Conservation (phyloP, 2,888 invertebrate species). For the Apotomis turbidana region DNA sequence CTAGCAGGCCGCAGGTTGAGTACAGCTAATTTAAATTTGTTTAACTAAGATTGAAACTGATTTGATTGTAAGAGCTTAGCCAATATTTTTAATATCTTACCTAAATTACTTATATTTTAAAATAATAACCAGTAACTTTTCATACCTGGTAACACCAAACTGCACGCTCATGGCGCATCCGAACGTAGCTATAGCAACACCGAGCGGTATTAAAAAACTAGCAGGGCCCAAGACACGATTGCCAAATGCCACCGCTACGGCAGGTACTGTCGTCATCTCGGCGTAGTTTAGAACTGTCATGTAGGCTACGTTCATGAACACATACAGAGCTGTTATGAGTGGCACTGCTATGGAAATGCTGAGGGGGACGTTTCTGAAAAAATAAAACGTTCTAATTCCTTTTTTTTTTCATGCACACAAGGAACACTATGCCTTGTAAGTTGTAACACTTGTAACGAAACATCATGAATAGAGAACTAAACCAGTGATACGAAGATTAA, state of each 20-base stretch:
- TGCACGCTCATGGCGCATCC: slow-evolving; percentile 91
- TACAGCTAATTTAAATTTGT: too few species aligned
- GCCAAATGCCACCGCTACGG: slow-evolving; percentile 92
- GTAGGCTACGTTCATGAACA: slow-evolving; percentile 94
- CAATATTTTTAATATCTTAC: too few species aligned
- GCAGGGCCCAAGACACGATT: slow-evolving; percentile 86
- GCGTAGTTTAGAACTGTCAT: slow-evolving; percentile 89
- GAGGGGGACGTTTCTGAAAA: slow-evolving; percentile 89
- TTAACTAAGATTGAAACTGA: too few species aligned
- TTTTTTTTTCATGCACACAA: neutral
- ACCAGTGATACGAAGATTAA: too few species aligned
- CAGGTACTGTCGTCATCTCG: slow-evolving; percentile 89
- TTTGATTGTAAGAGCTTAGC: too few species aligned
- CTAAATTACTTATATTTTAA: too few species aligned
- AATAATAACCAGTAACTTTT: neutral
- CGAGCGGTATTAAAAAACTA: slow-evolving; percentile 88
- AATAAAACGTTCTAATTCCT: slow-evolving; percentile 23
- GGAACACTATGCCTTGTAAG: too few species aligned
- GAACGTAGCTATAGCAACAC: slow-evolving; percentile 90
- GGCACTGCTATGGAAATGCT: slow-evolving; percentile 93
- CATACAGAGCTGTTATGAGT: slow-evolving; percentile 90
- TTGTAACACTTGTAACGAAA: too few species aligned
- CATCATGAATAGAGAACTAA: too few species aligned
- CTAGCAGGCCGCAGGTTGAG: too few species aligned
- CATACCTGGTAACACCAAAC: slow-evolving; percentile 88